phyloP scores from a whole-genome alignment of 2,113 vertebrate genomes.

The Uria lomvia region DNA sequence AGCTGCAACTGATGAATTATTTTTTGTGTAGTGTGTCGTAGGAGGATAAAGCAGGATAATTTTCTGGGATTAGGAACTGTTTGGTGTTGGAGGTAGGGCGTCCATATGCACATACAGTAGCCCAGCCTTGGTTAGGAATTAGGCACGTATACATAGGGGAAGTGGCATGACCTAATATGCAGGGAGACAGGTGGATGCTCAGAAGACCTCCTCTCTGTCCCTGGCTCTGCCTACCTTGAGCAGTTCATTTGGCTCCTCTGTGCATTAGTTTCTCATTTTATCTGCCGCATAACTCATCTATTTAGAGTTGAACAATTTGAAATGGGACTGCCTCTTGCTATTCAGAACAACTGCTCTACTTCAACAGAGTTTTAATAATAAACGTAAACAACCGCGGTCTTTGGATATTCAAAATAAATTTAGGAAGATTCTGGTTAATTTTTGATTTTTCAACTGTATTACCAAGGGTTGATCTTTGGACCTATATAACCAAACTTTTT shows the following conservation, averaged over 20 bases:
- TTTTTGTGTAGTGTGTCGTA: background rate
- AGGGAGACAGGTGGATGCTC: background rate
- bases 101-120: background rate
- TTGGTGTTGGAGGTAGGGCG: background rate
- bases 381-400: background rate
- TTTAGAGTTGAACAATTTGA: background rate
- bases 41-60: background rate
- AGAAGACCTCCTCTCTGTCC: background rate
- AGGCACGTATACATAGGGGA: accelerated
- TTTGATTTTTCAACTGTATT: background rate
- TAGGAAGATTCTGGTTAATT: background rate
- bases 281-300: accelerated
- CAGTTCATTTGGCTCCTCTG: background rate
- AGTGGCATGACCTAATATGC: background rate
- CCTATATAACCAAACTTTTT: conserved; percentile 20
- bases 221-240: background rate
- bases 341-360: background rate
- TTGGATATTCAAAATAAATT: background rate
- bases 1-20: background rate
- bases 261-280: background rate
- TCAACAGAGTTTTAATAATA: background rate
- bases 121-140: background rate
- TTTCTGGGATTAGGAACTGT: background rate
- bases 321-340: background rate
- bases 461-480: conserved; percentile 7